Base-by-base conservation (phyloP, 2,113 vertebrate species). In the Hymenochirus boettgeri region DNA sequence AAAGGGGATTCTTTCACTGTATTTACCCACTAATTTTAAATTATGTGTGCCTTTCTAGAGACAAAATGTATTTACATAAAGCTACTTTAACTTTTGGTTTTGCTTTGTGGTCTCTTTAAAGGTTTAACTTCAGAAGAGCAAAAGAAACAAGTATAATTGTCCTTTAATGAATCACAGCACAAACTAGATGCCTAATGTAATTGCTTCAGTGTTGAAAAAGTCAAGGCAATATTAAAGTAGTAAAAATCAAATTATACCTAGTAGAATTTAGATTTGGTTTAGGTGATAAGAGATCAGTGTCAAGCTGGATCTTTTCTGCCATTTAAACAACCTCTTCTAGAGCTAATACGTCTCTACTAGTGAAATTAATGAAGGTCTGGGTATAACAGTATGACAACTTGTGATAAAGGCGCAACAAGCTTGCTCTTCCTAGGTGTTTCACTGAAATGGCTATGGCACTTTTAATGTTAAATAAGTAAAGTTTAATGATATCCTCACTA, bases 401-500 rank as follows among this genome's bases (percentile, higher is more conserved):
- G 61, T 64, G 39, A 64, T 55, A 58, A 50, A 57, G 63, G 46
- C 55, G 29, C 55, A 33, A 31, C 22, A 35, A 58, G 39, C 39
- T 51, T 21, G 22, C 21, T 23, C 22, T 58, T 58, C 35, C 47
- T 35, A 58, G 64, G 65, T 60, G 58, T 33, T 51, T 52, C 33
- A 42, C 56, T 23, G 48, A n/a, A 53, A 69, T 45, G 56, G 24
- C 47, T 48, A 10, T 17, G 56, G 47, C 21, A 51, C 50, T 69
- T 59, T 69, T 60, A 42, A 69, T 60, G 57, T 47, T 69, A 69
- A 69, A 75, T 62, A 79, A 74, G 77, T 65, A 35, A 62, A 72
- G 61, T 83, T 82, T 85, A 87, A 88, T 82, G 84, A 78, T 69
- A 57, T 65, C 81, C 84, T 71, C 51, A 48, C 81, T 79, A 70